Evolutionary conservation across 2,888 invertebrate species (phyloP), one percentile per base, ranked within the genome.

Genomic region (Autographa pulchrina): DNA sequence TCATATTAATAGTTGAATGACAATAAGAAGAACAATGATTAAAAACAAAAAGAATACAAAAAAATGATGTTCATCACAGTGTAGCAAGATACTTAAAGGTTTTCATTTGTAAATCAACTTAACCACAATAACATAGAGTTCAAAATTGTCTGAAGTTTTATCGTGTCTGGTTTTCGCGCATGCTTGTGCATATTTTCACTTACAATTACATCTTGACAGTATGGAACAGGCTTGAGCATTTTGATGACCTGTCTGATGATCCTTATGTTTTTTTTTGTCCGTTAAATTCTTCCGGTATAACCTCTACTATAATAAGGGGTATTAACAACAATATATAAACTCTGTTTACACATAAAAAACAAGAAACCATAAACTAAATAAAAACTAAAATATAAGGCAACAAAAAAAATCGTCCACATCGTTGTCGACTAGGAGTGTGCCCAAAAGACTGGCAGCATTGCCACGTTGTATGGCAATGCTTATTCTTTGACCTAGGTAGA

Each of bases 131-230:
- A n/a, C 48, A 48, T 48, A 48, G 48, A 48, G 48, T 48, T 48
- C 48, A 48, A 48, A 48, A n/a, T 48, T 48, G 48, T n/a, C 6
- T 48, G 48, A 2, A 48, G n/a, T 4, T n/a, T 7, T 4, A 48
- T 6, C 48, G n/a, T 48, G 48, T 48, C 48, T 48, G 48, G 48
- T 48, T 48, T 48, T n/a, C 16, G 48, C 48, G 48, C 48, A 48
- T 48, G 48, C 48, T n/a, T n/a, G 48, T 48, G 48, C 48, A 48
- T 48, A 48, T 48, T 48, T 48, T 48, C 48, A 48, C 48, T 48
- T 14, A 43, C 43, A 43, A 43, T 43, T 48, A 48, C 48, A n/a
- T 7, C n/a, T 48, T 48, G 48, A 48, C 48, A 5, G n/a, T 7
- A n/a, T n/a, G 7, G 48, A 48, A 48, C n/a, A 48, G 48, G 48